Percentiles rank a stretch among this genome's conserved stretches.
Conservation (phyloP, 2,797 vertebrate species). For the Enteromius fasciolatus region DNA sequence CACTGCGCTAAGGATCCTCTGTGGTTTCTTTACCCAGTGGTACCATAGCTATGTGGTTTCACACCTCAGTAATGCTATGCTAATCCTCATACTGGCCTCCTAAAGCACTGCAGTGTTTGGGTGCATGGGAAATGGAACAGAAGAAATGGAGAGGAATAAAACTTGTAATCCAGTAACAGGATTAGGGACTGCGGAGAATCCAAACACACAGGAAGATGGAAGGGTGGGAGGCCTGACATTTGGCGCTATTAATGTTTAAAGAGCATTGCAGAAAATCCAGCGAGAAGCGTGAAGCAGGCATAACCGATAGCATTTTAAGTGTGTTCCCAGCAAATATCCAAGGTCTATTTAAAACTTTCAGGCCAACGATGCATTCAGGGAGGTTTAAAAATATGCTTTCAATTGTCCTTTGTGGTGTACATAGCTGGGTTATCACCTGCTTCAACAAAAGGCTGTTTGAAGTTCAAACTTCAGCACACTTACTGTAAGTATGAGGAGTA, state of each 20-base stretch:
- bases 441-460: conserved; percentile 29
- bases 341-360: conserved; percentile 42
- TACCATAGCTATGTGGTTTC: conserved; percentile 41
- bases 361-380: conserved; percentile 27
- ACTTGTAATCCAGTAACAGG: conserved; percentile 65
- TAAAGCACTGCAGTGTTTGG: conserved; percentile 48
- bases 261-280: conserved; percentile 48
- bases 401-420: conserved; percentile 2
- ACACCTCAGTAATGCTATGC: conserved; percentile 57
- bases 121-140: conserved; percentile 56
- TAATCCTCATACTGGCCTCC: conserved; percentile 57
- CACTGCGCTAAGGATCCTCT: neutral
- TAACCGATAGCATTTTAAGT: conserved; percentile 35
- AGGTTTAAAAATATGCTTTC: conserved; percentile 24
- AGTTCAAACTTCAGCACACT: conserved; percentile 1
- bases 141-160: conserved; percentile 59
- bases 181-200: conserved; percentile 60
- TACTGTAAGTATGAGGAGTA: neutral
- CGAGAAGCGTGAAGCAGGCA: conserved; percentile 45
- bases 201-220: conserved; percentile 56
- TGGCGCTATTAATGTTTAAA: conserved; percentile 60
- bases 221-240: conserved; percentile 54
- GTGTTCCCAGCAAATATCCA: conserved; percentile 32
- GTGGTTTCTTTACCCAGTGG: conserved; percentile 20
- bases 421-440: conserved; percentile 16